These are phyloP conservation scores for Scolopax mira DNA, from an alignment of 2,113 vertebrate genomes.

Conservation along the genomic window DNA sequence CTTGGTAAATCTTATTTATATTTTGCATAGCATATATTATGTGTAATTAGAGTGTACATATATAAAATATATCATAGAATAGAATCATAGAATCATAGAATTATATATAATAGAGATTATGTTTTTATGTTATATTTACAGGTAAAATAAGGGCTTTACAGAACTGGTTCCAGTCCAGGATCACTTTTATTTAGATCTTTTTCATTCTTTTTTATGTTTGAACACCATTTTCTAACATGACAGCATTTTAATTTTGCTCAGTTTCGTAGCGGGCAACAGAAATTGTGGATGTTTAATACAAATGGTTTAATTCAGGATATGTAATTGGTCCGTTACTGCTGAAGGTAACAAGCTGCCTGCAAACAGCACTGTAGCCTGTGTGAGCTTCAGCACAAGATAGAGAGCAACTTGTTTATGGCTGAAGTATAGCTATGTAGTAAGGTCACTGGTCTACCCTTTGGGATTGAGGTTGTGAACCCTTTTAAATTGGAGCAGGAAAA, in stretches of 20 bases:
- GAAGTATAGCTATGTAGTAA: not conserved
- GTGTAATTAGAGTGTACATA: not conserved
- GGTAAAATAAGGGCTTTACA: not conserved
- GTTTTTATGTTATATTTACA: not conserved
- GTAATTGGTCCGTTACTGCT: not conserved
- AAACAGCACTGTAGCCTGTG: not conserved
- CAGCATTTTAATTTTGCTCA: not conserved
- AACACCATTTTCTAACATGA: not conserved
- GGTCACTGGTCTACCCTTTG: not conserved
- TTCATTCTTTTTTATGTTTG: not conserved
- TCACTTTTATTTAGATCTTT: not conserved
- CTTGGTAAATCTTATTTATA: not conserved
- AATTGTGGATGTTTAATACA: not conserved
- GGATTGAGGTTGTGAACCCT: conserved; percentile 20
- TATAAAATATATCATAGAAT: not conserved
- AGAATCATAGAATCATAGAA: too few relatives aligned
- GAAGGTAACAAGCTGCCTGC: not conserved
- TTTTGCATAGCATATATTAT: not conserved
- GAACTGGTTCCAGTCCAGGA: not conserved
- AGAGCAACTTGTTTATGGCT: not conserved
- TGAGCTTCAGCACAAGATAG: not conserved
- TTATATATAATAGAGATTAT: not conserved
- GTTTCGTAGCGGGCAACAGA: not conserved
- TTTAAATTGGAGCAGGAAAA: conserved; percentile 3
- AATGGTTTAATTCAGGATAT: not conserved